phyloP scores from a whole-genome alignment of 2,797 vertebrate genomes.

The Acrocephalus scirpaceus region DNA sequence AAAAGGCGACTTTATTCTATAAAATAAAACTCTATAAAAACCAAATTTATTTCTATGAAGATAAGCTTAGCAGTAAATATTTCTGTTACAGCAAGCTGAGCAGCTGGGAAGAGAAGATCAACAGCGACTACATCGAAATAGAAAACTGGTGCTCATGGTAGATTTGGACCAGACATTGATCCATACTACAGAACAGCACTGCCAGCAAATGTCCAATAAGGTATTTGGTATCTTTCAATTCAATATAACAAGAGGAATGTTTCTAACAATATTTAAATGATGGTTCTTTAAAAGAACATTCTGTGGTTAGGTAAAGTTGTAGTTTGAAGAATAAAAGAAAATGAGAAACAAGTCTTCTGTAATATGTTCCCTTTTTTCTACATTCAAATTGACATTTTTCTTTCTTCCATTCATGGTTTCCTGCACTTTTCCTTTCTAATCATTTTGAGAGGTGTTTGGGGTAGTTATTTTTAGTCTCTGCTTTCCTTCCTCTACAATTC shows the following conservation, averaged over 20 bases:
- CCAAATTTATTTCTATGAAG: neutral
- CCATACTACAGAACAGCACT: conserved; percentile 96
- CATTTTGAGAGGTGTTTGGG: neutral
- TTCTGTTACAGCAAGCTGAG: conserved; percentile 90
- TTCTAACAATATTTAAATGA: neutral
- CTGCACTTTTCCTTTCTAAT: neutral
- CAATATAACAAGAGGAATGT: neutral
- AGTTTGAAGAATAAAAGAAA: neutral
- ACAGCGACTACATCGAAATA: conserved; percentile 90
- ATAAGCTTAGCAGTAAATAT: neutral
- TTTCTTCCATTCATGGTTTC: neutral
- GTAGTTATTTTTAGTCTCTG: neutral
- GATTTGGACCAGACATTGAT: conserved; percentile 98
- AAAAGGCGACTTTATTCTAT: no score
- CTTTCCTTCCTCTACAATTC: neutral
- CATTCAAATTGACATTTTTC: rapidly evolving
- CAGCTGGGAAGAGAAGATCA: conserved; percentile 94
- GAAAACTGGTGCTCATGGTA: conserved; percentile 97
- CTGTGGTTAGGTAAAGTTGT: neutral
- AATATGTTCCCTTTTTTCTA: neutral
- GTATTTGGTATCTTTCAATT: conserved; percentile 37
- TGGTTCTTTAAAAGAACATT: neutral
- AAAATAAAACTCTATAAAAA: no score
- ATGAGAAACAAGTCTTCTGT: neutral
- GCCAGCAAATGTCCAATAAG: conserved; percentile 92